phyloP scores from a whole-genome alignment of 64 coral and sea anemone species.

The Montipora efflorescens region DNA sequence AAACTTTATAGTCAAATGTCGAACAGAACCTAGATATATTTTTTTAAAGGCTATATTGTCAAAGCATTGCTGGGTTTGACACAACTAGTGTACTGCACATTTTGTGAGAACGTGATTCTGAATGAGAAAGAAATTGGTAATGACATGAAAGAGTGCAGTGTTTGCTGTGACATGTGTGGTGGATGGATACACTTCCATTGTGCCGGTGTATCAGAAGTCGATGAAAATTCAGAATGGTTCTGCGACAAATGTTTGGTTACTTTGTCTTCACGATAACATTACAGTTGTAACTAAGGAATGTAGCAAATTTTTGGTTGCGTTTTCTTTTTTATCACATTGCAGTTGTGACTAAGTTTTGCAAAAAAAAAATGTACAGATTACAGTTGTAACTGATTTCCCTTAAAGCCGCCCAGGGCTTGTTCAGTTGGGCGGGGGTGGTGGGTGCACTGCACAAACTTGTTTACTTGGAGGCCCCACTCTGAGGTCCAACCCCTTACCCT shows the following conservation, averaged over 20 bases:
- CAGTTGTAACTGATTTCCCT: slow-evolving; percentile 3
- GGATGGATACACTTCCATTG: slow-evolving; percentile 1
- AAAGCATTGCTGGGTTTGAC: too few species aligned
- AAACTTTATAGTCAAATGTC: slow-evolving; percentile 11
- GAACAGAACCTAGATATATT: slow-evolving; percentile 26
- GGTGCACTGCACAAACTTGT: not conserved
- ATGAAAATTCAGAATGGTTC: too few species aligned
- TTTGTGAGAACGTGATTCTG: not conserved
- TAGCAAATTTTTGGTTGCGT: not conserved
- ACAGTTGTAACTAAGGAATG: slow-evolving; percentile 5
- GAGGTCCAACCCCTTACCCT: not conserved
- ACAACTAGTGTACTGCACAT: not conserved
- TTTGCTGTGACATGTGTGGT: not conserved
- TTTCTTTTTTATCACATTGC: not conserved
- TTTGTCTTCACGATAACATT: not conserved
- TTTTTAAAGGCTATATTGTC: not conserved
- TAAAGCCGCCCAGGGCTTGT: not conserved
- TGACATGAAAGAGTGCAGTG: not conserved
- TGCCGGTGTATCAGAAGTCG: not conserved
- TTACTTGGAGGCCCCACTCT: not conserved
- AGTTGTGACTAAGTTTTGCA: not conserved
- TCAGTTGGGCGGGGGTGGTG: not conserved
- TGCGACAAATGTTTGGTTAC: not conserved
- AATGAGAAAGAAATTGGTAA: not conserved
- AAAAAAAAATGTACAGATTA: slow-evolving; percentile 2